These are phyloP conservation scores for Andrena minutula DNA, from an alignment of 2,888 invertebrate species.

Conservation along the genomic window DNA sequence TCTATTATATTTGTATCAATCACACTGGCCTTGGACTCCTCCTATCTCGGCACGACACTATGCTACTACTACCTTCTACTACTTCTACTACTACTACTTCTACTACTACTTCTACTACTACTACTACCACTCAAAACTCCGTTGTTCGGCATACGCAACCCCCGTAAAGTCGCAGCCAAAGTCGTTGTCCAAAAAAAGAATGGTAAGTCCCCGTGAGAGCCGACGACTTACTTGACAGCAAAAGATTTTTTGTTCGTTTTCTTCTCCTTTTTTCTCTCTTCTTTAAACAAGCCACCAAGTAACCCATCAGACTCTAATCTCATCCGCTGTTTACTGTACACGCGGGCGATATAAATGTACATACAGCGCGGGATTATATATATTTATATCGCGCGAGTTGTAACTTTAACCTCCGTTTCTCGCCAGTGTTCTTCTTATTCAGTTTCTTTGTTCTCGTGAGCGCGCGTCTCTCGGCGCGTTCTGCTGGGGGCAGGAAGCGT, in stretches of 20 bases:
- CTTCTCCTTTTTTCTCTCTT: constrained; percentile 21
- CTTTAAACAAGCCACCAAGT: constrained; percentile 58
- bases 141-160: constrained; percentile 84
- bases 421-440: constrained; percentile 59
- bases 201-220: constrained; percentile 84
- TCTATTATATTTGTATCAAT: constrained; percentile 85
- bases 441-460: constrained; percentile 40
- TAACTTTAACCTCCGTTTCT: constrained; percentile 42
- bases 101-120: constrained; percentile 74
- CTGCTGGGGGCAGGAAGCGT: constrained; percentile 9
- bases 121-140: constrained; percentile 84
- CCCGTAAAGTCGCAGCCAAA: constrained; percentile 85
- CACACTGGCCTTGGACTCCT: constrained; percentile 85
- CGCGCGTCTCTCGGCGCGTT: constrained; percentile 45
- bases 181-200: constrained; percentile 86
- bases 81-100: constrained; percentile 78
- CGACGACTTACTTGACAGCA: constrained; percentile 84
- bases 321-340: neutral
- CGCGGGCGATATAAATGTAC: constrained; percentile 6
- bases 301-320: constrained; percentile 47
- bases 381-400: constrained; percentile 8
- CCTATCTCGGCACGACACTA: constrained; percentile 85
- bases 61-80: constrained; percentile 82
- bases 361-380: neutral
- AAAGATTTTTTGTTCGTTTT: constrained; percentile 55